Evolutionary conservation across 2,797 vertebrate species (phyloP).

Genomic region (Anguilla pacifica): DNA sequence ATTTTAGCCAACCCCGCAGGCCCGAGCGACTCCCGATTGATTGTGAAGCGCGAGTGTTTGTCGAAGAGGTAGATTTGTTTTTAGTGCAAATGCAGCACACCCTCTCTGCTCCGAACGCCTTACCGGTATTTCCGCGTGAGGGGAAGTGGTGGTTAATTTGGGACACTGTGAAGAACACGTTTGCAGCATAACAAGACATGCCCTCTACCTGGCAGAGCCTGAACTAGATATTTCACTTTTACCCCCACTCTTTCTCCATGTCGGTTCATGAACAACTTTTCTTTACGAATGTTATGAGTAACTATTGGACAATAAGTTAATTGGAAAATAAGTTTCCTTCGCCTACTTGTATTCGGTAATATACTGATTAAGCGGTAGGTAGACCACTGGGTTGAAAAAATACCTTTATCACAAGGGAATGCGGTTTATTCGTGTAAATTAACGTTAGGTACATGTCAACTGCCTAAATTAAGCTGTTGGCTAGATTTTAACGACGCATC

Average conservation of each 20-base stretch:
- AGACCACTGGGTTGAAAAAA: neutral
- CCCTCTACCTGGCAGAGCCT: neutral
- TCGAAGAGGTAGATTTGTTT: neutral
- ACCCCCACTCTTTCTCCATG: neutral
- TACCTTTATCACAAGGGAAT: neutral
- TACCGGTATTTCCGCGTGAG: constrained; percentile 26
- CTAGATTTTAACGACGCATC: neutral
- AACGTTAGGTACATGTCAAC: neutral
- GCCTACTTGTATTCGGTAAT: neutral
- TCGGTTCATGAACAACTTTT: neutral
- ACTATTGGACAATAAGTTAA: neutral
- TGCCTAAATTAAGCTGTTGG: too few relatives aligned
- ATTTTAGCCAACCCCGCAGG: neutral
- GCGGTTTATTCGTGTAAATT: neutral
- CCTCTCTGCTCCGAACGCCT: neutral
- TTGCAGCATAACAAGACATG: constrained; percentile 22
- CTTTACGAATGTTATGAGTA: neutral
- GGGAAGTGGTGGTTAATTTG: constrained; percentile 26
- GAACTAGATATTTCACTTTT: neutral
- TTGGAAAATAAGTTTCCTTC: neutral
- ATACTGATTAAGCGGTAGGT: neutral
- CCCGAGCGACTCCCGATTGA: neutral
- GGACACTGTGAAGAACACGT: constrained; percentile 23
- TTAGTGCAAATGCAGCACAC: neutral
- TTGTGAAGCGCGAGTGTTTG: neutral